Evolutionary conservation across 2,797 vertebrate genomes (phyloP).

Genomic region (Fistularia commersonii): DNA sequence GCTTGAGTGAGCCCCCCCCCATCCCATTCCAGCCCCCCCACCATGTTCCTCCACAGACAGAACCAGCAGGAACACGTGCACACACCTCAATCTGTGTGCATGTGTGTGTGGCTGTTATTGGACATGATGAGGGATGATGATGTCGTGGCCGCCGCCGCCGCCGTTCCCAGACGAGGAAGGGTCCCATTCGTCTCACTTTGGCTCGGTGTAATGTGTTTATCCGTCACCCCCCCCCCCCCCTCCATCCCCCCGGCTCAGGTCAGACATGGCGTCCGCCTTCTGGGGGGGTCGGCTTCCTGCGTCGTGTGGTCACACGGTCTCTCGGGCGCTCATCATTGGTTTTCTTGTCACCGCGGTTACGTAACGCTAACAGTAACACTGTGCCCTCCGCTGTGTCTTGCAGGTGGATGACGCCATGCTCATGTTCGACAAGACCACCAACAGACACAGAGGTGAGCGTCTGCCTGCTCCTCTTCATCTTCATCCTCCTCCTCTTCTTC

Average conservation of each 20-base stretch:
- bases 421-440: slow-evolving; percentile 99
- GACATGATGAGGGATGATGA: slow-evolving; percentile 75
- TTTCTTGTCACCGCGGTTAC: too few species aligned
- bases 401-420: slow-evolving; percentile 99
- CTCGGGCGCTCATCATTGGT: slow-evolving; percentile 22
- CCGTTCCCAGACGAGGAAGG: slow-evolving; percentile 61
- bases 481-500: slow-evolving; percentile 31
- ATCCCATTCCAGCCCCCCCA: slow-evolving; percentile 42
- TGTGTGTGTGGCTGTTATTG: slow-evolving; percentile 73
- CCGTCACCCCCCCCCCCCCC: slow-evolving; percentile 57
- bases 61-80: slow-evolving; percentile 59
- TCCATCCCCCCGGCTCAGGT: slow-evolving; percentile 61
- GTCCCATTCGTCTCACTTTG: slow-evolving; percentile 66
- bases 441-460: slow-evolving; percentile 98
- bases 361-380: too few species aligned
- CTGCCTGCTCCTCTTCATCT: slow-evolving; percentile 9
- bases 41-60: slow-evolving; percentile 44
- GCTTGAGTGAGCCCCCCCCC: slow-evolving; percentile 64
- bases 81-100: slow-evolving; percentile 51
- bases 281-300: too few species aligned
- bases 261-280: too few species aligned
- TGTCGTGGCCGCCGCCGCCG: slow-evolving; percentile 58
- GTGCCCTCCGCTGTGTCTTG: too few species aligned
- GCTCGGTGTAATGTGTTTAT: slow-evolving; percentile 68
- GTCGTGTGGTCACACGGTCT: too few species aligned